Base-by-base conservation (phyloP, 2,797 vertebrate genomes). In the Malurus leucopterus region DNA sequence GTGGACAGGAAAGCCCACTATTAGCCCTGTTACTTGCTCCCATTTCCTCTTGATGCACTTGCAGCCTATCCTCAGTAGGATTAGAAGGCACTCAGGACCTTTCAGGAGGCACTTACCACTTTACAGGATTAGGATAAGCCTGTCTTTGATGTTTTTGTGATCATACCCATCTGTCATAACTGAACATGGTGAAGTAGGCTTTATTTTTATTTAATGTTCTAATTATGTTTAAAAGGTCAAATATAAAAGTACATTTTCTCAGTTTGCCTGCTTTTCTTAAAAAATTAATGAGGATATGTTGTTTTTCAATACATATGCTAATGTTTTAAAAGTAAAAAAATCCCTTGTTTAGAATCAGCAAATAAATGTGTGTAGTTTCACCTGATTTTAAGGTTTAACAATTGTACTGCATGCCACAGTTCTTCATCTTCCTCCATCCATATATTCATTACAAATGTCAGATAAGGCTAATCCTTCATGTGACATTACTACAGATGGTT, bases 401-500 rank as follows among this genome's bases (percentile, higher is more conserved):
- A 32, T 79, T 88, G 57, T 70, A 77, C 9, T 67, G 26, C 9
- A 11, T 93, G 86, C 86, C 86, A 81, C 40, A 64, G 11, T 74
- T 27, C 30, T 65, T 83, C 40, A 49, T 88, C 38, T 79, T 89
- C 54, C 83, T 79, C 70, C 41, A 71, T 84, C 81, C 62, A 47
- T 92, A 62, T 88, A 87, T 80, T 92, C 87, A 73, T 85, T 89
- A 73, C 63, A 93, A 95, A 95, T 95, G 95, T 95, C 95, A 95
- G 81, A 94, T 95, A 88, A 96, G 86, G 95, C 88, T 96, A 92
- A 94, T 94, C 91, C 84, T 94, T 92, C 84, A 71, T 91, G 61
- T 95, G 91, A 82, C 93, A 94, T 94, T 96, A 94, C 82, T 91
- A 68, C 90, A 95, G 92, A 92, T 93, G 89, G 89, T 86, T 94